Conservation (phyloP, 2,113 vertebrate genomes). For the Coregonus clupeaformis region DNA sequence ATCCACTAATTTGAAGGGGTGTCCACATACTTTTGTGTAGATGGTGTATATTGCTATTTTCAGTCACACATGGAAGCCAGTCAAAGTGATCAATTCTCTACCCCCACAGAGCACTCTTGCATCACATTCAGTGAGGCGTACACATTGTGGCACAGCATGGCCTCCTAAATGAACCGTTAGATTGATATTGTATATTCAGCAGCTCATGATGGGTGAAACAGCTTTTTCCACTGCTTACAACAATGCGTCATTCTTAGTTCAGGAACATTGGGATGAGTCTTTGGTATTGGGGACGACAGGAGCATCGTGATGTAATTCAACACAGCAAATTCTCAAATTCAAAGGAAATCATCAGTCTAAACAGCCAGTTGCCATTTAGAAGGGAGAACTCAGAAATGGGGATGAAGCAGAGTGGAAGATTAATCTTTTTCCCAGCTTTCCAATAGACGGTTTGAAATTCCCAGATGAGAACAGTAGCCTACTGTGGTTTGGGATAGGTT, state of each 20-base stretch:
- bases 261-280: not conserved
- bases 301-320: conserved; percentile 31
- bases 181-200: conserved; percentile 11
- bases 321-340: not conserved
- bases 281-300: conserved; percentile 8
- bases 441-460: conserved; percentile 12
- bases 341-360: no score
- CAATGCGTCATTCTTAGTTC: not conserved
- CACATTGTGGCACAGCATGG: no score
- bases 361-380: no score
- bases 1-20: no score
- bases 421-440: no score
- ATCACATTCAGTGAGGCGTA: conserved; percentile 23
- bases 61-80: conserved; percentile 25
- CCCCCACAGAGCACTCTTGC: conserved; percentile 24
- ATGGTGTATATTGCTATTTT: conserved; percentile 42
- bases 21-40: no score
- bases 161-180: conserved; percentile 10
- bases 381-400: no score
- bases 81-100: conserved; percentile 28
- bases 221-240: conserved; percentile 1
- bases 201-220: conserved; percentile 28
- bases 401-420: no score
- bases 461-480: conserved; percentile 51
- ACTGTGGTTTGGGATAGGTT: conserved; percentile 28